Conservation (phyloP, 2,797 vertebrate species). For the Neopelma chrysocephalum region DNA sequence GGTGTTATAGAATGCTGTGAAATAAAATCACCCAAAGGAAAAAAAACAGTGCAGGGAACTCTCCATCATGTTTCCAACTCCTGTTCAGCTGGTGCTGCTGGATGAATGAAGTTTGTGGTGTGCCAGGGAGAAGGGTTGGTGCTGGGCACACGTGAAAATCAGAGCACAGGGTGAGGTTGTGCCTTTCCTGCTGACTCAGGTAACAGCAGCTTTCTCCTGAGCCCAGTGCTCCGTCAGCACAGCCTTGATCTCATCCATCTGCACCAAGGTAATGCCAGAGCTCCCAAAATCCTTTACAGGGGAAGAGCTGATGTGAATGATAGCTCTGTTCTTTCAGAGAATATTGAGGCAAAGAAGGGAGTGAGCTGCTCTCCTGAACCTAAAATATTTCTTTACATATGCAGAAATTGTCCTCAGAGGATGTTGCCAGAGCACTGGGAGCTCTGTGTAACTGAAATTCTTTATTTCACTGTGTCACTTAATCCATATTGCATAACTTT, state of each 20-base stretch:
- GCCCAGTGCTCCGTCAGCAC: neutral
- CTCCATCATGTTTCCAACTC: neutral
- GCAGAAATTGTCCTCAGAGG: neutral
- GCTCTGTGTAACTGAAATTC: neutral
- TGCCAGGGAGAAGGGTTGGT: neutral
- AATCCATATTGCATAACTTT: neutral
- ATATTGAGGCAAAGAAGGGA: neutral
- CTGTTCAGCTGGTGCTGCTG: neutral
- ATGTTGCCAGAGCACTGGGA: neutral
- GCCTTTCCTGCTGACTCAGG: neutral
- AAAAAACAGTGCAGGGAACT: neutral
- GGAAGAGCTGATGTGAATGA: neutral
- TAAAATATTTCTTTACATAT: neutral
- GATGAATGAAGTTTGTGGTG: neutral
- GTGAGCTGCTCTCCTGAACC: neutral
- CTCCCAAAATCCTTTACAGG: neutral
- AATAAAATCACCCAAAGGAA: neutral
- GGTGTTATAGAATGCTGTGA: neutral
- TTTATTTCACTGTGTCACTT: neutral
- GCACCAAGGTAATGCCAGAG: neutral
- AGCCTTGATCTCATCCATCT: neutral
- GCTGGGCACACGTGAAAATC: neutral
- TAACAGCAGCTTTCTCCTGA: neutral
- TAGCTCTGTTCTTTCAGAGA: neutral
- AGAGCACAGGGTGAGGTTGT: neutral